Evolutionary conservation across 2,888 invertebrate genomes (phyloP), one percentile per base, ranked within the genome.

Genomic region (Drosophila gaucha): DNA sequence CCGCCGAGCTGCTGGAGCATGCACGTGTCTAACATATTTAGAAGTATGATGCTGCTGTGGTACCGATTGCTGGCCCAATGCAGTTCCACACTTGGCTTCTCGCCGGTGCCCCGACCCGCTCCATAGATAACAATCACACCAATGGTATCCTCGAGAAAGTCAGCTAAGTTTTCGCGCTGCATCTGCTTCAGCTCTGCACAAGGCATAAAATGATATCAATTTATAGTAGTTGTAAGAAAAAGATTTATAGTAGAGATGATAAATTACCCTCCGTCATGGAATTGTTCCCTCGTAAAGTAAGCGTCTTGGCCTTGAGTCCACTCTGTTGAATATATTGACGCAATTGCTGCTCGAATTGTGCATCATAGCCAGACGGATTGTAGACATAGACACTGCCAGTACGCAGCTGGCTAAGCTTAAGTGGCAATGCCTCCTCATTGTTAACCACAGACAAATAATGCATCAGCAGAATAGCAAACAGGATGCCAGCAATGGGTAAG

Each of bases 11-110:
- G 62, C 80, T 92, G 92, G 6, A 93, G 83, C 43, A 93, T 75
- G 2, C 92, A 86, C 67, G 93, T 93, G 68, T 92, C 92, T 2
- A 93, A 69, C 31, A 93, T 72, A 86, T 94, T 94, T 5, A 93
- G 65, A 1, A 93, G 90, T 54, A 93, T 92, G 1, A 93, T 93
- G 1, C 93, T 91, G 46, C 93, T 93, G 67, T 94, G 94, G 10
- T 92, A 74, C 2, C 93, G 92, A 64, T 91, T 91, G 49, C 90
- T 89, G 0, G 93, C 93, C 79, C 92, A 93, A 67, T 92, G 86
- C 1, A 92, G 67, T 9, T 66, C 68, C 6, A 91, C 39, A 1
- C 10, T 44, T 80, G 63, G 90, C 80, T 31, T 89, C 55, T 46
- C 72, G 4, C 58, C 77, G 12, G 49, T 57, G 20, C 57, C 66